phyloP scores from a whole-genome alignment of 2,888 invertebrate genomes.

The Ceriagrion tenellum region DNA sequence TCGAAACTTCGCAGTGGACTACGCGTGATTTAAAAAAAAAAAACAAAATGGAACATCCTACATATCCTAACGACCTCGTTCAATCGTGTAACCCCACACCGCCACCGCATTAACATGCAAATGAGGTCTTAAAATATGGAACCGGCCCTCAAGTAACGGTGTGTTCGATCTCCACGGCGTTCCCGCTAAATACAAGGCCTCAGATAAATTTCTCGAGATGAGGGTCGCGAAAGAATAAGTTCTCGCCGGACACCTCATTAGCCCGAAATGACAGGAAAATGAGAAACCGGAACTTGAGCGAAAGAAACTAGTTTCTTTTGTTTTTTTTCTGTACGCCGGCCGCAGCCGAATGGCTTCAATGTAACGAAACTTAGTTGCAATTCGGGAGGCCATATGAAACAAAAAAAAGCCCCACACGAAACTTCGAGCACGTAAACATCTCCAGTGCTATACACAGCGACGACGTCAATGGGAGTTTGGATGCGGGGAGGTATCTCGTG shows the following conservation, averaged over 20 bases:
- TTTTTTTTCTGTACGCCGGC: background rate
- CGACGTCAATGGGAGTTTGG: background rate
- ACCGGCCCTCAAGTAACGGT: background rate
- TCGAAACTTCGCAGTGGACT: background rate
- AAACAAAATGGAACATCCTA: too few relatives aligned
- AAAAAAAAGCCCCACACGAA: background rate
- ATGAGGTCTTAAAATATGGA: background rate
- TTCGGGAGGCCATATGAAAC: background rate
- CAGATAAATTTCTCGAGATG: background rate
- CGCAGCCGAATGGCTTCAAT: background rate
- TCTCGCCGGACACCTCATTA: constrained; percentile 25
- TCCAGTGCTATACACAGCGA: background rate
- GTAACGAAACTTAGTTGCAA: constrained; percentile 31
- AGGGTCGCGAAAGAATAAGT: constrained; percentile 9
- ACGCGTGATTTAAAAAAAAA: too few relatives aligned
- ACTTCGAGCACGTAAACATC: background rate
- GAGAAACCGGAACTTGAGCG: background rate
- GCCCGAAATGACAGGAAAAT: background rate
- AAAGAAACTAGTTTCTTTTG: background rate
- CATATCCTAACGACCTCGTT: background rate
- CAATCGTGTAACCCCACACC: background rate
- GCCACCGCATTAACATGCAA: background rate
- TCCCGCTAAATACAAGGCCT: background rate
- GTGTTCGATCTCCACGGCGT: background rate
- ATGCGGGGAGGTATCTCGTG: background rate